Evolutionary conservation across 2,113 vertebrate species (phyloP), one percentile per base, ranked within the genome.

Genomic region (Monopterus albus): DNA sequence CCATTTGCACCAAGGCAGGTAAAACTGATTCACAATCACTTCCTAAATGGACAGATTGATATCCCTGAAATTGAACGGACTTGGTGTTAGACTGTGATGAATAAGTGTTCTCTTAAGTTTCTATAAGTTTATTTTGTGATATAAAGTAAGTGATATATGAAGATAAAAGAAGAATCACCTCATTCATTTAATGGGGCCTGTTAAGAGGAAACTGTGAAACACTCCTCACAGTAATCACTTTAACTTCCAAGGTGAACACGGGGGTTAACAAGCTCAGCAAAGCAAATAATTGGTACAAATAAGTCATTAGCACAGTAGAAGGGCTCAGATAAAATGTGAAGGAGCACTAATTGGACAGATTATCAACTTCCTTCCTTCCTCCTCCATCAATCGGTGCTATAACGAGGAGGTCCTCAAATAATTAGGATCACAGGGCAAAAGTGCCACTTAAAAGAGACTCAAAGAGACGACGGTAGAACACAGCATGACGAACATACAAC

Each of bases 221-320:
- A 11, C 59, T 78, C 11, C 28, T 43, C 63, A 61, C 53, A 75
- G 86, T 87, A 67, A 81, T 87, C 67, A 58, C 78, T 86, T 87
- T 75, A 70, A 76, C 82, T 72, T 85, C 74, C 49, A 78, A 88
- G 89, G 90, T 88, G 89, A 89, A 83, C 71, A 52, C 2, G 40
- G 62, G 58, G 84, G 83, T 85, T 93, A 91, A 93, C 90, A 85
- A 88, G 86, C 85, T 89, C 89, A 88, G 90, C 90, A 92, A 92
- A 91, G 91, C 91, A 92, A 92, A 92, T 93, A 89, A 92, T 93
- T 93, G 91, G 80, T 90, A 93, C 92, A 93, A 92, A 93, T 93
- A 89, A 90, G 89, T 91, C 87, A 91, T 93, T 93, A 93, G 89
- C 86, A 75, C 79, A 79, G 87, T 81, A 79, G 79, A 90, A 88